These are phyloP conservation scores for Diarsia mendica DNA, from an alignment of 2,888 invertebrate species.

Conservation along the genomic window DNA sequence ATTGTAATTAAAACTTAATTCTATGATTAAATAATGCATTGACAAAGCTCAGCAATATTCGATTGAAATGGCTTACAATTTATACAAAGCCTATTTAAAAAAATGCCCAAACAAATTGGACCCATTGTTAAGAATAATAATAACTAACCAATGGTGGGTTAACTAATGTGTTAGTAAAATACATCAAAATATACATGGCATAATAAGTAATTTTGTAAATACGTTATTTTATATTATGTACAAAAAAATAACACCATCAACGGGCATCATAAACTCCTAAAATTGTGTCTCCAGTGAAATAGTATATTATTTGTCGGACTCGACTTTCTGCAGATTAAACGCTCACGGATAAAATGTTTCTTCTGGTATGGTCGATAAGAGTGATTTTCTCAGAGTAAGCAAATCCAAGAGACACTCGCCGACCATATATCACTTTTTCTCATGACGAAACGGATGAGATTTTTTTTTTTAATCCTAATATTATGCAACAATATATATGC, in stretches of 20 bases:
- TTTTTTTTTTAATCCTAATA: no score
- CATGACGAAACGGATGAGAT: background rate
- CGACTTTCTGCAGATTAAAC: background rate
- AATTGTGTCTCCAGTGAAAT: no score
- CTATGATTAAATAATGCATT: slow-evolving; percentile 8
- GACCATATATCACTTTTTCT: background rate
- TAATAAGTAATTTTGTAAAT: slow-evolving; percentile 29
- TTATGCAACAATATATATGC: background rate
- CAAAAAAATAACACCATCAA: slow-evolving; percentile 10
- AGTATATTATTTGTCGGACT: background rate
- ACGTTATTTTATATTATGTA: slow-evolving; percentile 29
- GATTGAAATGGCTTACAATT: slow-evolving; percentile 5
- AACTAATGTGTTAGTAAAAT: slow-evolving; percentile 24
- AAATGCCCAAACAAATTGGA: slow-evolving; percentile 57
- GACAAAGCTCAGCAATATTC: background rate
- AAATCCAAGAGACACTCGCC: background rate
- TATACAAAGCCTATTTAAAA: slow-evolving; percentile 23
- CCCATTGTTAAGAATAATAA: slow-evolving; percentile 35
- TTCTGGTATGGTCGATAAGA: no score
- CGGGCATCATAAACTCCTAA: no score
- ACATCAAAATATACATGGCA: slow-evolving; percentile 39
- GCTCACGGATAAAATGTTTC: background rate
- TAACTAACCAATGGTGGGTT: slow-evolving; percentile 52
- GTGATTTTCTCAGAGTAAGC: background rate
- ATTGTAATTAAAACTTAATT: slow-evolving; percentile 1